A percentile compares a stretch with the other conserved stretches of the same genome.
Evolutionary conservation across 2,797 vertebrate genomes (phyloP).

Genomic region (Typhlichthys eigenmanni): DNA sequence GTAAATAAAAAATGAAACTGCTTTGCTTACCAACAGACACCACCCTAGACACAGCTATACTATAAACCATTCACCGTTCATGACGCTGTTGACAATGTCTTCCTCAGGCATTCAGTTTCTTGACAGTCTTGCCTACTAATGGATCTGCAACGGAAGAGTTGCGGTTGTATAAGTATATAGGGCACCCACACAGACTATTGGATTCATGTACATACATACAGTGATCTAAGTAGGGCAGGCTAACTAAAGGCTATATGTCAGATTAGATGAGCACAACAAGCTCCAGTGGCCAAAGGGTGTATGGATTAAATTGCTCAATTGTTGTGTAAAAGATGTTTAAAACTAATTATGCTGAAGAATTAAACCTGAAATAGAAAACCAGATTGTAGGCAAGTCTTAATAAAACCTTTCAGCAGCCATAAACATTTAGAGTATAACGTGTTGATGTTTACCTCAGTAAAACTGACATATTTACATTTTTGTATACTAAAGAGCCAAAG

Average conservation of each 20-base stretch:
- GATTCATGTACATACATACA: conserved; percentile 20
- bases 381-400: not conserved
- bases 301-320: conserved; percentile 19
- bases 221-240: conserved; percentile 40
- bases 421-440: conserved; percentile 19
- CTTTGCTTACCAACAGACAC: conserved; percentile 7
- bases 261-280: conserved; percentile 13
- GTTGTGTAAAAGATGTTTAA: conserved; percentile 15
- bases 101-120: conserved; percentile 7
- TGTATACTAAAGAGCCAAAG: conserved; percentile 22
- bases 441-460: conserved; percentile 15
- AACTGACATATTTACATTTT: conserved; percentile 31
- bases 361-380: not conserved
- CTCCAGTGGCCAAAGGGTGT: conserved; percentile 13
- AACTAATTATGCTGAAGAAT: not conserved
- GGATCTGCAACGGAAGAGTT: conserved; percentile 17
- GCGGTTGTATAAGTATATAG: conserved; percentile 27
- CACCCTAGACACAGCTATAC: not conserved
- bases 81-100: conserved; percentile 4
- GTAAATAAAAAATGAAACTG: conserved; percentile 3
- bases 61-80: too few species aligned
- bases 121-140: conserved; percentile 7
- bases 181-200: conserved; percentile 11
- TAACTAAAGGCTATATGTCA: conserved; percentile 27
- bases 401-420: conserved; percentile 24